These are phyloP conservation scores for Psilopsiagon aymara DNA, from an alignment of 2,113 vertebrate genomes.

Conservation along the genomic window DNA sequence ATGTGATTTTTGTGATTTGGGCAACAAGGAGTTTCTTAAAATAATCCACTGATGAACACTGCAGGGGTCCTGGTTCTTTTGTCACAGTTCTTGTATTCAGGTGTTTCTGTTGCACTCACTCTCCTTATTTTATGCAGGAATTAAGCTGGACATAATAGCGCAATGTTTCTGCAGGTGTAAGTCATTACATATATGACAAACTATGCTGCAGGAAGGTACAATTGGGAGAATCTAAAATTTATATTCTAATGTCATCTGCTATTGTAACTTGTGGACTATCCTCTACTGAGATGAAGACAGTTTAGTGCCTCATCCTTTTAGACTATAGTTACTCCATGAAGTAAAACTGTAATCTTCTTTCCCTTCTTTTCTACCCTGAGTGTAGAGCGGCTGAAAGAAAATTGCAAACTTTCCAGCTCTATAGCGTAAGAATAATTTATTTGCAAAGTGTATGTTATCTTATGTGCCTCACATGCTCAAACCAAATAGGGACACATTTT, in stretches of 20 bases:
- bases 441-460: background rate
- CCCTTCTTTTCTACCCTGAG: background rate
- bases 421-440: background rate
- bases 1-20: background rate
- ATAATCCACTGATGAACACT: background rate
- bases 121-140: background rate
- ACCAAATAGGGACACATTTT: background rate
- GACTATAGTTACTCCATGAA: background rate
- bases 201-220: background rate
- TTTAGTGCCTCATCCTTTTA: background rate
- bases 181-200: background rate
- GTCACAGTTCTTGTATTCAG: background rate
- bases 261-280: background rate
- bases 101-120: background rate
- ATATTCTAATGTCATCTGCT: background rate
- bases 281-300: background rate
- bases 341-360: background rate
- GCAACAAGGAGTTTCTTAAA: background rate
- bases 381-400: background rate
- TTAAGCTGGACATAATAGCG: background rate
- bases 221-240: background rate
- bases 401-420: background rate
- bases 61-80: background rate
- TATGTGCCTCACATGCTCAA: background rate
- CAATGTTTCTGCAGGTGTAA: background rate